Base-by-base conservation (phyloP, 2,888 invertebrate genomes). In the Scelioninae gen. 1 region DNA sequence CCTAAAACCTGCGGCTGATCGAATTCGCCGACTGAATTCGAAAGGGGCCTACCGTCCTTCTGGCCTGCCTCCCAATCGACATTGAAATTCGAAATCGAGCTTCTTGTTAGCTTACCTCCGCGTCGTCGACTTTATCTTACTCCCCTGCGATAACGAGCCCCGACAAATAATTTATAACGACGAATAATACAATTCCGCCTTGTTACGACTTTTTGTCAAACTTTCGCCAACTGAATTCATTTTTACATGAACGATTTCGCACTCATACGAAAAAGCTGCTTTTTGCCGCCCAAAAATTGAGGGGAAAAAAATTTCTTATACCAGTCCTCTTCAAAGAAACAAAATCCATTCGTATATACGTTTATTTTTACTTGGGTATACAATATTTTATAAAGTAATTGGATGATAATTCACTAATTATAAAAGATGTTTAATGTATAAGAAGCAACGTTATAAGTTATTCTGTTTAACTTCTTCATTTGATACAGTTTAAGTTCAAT, bases 101-200 rank as follows among this genome's bases (percentile, higher is more conserved):
- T 83, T 79, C 78, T 83, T 78, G 74, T 83, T 79, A 79, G 71
- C 65, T 79, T 83, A 75, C 75, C 83, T 65, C 75, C 58, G 55
- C 65, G 49, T 55, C 69, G 65, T 66, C 75, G 65, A 79, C 78
- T 83, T 83, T 83, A 83, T 83, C 79, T 79, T 31, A 69, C 82
- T 71, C 38, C 60, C 56, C 47, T 49, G 71, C 71, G 79, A 79
- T 83, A 83, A 83, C 83, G 83, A 83, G 75, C 75, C 75, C 29
- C 63, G 78, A 83, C 83, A 83, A 83, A 83, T 83, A 82, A 83
- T 83, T 83, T 83, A 83, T 82, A 82, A 72, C 71, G 65, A 75
- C 71, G 76, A 76, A 66, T 76, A 82, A 82, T 72, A 72, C 72
- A 62, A 72, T 77, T 82, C 49, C 51, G 43, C 32, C 82, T 77